Conservation (phyloP, 30 jellyfish, hydroid and myxozoan species). For the Morbakka virulenta region DNA sequence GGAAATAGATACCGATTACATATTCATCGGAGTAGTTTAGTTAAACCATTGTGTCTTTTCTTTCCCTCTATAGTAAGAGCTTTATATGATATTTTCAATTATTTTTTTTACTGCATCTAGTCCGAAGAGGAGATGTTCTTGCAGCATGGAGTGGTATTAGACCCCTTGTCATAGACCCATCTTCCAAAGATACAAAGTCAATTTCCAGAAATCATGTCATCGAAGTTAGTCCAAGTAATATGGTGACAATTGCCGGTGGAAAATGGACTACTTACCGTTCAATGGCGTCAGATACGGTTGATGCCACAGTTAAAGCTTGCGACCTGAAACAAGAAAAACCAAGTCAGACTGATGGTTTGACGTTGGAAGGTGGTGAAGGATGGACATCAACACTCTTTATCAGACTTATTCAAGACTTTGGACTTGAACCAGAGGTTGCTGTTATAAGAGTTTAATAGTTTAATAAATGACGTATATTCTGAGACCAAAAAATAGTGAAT, state of each 20-base stretch:
- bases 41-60: not conserved
- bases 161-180: conserved; percentile 92
- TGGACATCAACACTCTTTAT: conserved; percentile 86
- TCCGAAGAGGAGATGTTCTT: conserved; percentile 82
- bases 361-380: conserved; percentile 89
- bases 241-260: conserved; percentile 98
- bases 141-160: conserved; percentile 99
- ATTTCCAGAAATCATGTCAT: conserved; percentile 91
- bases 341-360: conserved; percentile 66
- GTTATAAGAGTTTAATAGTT: too few species aligned
- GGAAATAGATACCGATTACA: not conserved
- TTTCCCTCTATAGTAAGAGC: not conserved
- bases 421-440: conserved; percentile 89
- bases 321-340: conserved; percentile 13
- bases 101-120: conserved; percentile 34
- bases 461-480: too few species aligned
- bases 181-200: conserved; percentile 84
- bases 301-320: conserved; percentile 56
- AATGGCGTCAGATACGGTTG: conserved; percentile 95
- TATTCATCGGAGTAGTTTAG: not conserved
- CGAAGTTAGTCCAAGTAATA: conserved; percentile 63
- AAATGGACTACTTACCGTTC: conserved; percentile 99
- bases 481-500: too few species aligned
- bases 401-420: conserved; percentile 81
- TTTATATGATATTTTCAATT: not conserved